These are phyloP conservation scores for Stomatorhinus walkeri DNA, from an alignment of 2,797 vertebrate species.

Conservation along the genomic window DNA sequence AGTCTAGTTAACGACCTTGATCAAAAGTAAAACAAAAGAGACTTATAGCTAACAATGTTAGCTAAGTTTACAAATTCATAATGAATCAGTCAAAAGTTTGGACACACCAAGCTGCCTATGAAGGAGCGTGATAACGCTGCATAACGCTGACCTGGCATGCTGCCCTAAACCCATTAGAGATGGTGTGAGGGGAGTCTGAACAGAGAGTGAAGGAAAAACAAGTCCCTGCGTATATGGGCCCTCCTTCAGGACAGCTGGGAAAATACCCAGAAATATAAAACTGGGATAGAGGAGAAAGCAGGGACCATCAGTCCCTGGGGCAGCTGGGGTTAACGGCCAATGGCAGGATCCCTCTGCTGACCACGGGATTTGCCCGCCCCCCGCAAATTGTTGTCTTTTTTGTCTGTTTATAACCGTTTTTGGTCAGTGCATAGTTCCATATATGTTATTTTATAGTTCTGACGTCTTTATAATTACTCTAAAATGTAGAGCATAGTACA, in stretches of 20 bases:
- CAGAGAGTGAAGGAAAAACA: neutral
- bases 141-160: neutral
- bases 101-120: neutral
- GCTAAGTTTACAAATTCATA: neutral
- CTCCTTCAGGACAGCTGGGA: neutral
- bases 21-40: neutral
- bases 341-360: neutral
- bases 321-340: neutral
- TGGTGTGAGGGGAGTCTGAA: neutral
- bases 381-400: neutral
- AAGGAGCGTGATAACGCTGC: neutral
- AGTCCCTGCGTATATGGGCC: neutral
- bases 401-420: neutral
- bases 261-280: neutral
- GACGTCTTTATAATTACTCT: neutral
- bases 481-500: neutral
- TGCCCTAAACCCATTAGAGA: neutral
- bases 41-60: neutral
- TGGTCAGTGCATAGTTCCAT: neutral
- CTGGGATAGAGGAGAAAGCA: neutral
- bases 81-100: neutral
- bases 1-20: neutral
- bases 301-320: neutral
- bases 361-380: neutral
- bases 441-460: neutral